Evolutionary conservation across 2,113 vertebrate genomes (phyloP).

Genomic region (Aphelocoma coerulescens): DNA sequence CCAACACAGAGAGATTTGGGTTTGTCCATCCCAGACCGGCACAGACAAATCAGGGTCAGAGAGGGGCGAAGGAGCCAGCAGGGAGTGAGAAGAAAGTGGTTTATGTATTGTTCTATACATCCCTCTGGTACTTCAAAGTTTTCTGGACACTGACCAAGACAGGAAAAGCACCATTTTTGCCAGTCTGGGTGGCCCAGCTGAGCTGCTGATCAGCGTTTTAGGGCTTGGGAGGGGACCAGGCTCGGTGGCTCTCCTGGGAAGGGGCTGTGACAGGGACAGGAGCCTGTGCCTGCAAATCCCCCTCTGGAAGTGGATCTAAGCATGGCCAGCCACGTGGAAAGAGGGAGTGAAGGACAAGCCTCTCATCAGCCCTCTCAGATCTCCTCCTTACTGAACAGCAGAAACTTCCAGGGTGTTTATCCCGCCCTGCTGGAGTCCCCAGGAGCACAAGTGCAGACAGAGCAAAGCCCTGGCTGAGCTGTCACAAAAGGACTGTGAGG

Average conservation of each 20-base stretch:
- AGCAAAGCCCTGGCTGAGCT: not conserved
- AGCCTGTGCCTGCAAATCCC: not conserved
- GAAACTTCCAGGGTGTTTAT: not conserved
- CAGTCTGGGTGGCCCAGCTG: not conserved
- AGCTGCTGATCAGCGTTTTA: fast-evolving
- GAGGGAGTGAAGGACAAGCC: not conserved
- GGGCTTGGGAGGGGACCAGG: not conserved
- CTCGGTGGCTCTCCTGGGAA: fast-evolving
- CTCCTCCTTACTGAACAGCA: too few species aligned
- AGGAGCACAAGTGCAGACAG: fast-evolving
- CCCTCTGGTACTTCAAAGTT: not conserved
- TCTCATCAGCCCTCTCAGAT: not conserved
- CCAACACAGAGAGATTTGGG: not conserved
- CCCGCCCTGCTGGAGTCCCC: not conserved
- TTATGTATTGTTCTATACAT: not conserved
- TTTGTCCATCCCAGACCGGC: not conserved
- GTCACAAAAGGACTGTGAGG: fast-evolving
- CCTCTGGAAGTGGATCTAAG: not conserved
- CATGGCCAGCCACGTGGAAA: not conserved
- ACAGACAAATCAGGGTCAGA: fast-evolving
- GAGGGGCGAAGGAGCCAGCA: not conserved
- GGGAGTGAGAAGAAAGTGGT: not conserved
- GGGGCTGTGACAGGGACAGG: not conserved
- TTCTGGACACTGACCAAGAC: not conserved
- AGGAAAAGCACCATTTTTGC: not conserved